Base-by-base conservation (phyloP, 2,797 vertebrate species). In the Alcedo quadribrachys region DNA sequence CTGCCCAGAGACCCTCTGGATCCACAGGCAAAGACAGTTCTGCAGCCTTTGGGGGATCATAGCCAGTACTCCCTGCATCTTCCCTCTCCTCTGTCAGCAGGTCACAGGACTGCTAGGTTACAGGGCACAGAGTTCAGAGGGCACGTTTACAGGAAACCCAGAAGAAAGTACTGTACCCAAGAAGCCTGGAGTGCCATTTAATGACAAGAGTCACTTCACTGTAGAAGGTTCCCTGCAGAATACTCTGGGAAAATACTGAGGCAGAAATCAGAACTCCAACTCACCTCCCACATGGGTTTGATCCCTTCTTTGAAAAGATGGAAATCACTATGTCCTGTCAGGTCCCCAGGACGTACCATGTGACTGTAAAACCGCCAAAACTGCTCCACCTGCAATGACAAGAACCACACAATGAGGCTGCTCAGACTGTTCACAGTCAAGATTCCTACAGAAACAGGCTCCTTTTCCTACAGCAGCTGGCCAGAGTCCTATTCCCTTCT, bases 271-370 rank as follows among this genome's bases (percentile, higher is more conserved):
- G 32, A 92, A 46, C 30, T 68, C 28, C 55, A 69, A 88, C 97
- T 98, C 83, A 98, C 98, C 98, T 98, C 98, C 98, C 98, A 98
- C 98, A 98, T 98, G 87, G 98, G 98, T 92, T 98, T 98, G 91
- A 98, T 98, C 18, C 98, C 98, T 84, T 98, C 98, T 96, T 98
- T 98, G 96, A 98, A 98, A 92, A 98, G 98, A 92, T 98, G 98
- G 93, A 98, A 98, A 96, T 98, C 98, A 63, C 98, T 98, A 85
- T 98, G 98, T 77, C 98, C 98, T 46, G 98, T 98, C 97, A 98
- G 96, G 97, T 98, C 98, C 94, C 98, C 98, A 27, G 98, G 98
- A 96, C 98, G 98, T 57, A 98, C 98, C 98, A 98, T 98, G 95
- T 98, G 98, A 95, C 98, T 98, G 81, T 98, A 98, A 96, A 98